Conservation (phyloP, 2,888 invertebrate species). For the Melinopterus prodromus region DNA sequence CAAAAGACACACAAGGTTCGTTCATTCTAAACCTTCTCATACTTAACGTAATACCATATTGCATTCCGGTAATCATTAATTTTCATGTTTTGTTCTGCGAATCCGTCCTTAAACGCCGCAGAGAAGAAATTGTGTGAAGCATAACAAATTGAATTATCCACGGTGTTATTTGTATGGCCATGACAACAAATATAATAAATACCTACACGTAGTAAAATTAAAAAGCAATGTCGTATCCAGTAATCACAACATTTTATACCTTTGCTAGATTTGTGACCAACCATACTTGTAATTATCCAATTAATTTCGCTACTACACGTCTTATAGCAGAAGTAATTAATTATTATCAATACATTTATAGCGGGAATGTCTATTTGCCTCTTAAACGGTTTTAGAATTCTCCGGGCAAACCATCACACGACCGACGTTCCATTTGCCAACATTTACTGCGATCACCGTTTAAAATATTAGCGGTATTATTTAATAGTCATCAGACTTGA, state of each 20-base stretch:
- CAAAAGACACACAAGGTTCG: too few relatives aligned
- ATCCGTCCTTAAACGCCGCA: background rate
- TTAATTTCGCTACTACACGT: background rate
- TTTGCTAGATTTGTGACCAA: background rate
- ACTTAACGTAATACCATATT: too few relatives aligned
- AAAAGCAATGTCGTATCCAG: background rate
- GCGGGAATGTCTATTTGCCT: background rate
- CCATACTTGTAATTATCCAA: background rate
- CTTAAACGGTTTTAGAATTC: background rate
- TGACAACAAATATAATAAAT: background rate
- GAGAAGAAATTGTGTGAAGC: background rate
- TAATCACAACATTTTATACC: background rate
- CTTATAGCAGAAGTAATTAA: background rate
- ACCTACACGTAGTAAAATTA: background rate
- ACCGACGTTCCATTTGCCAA: background rate
- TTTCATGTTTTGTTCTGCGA: background rate
- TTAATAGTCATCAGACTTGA: background rate
- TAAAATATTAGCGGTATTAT: background rate
- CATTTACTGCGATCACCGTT: background rate
- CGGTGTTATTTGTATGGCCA: background rate
- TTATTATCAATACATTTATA: background rate
- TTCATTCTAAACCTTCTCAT: too few relatives aligned
- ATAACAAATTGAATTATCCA: background rate
- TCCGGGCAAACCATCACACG: background rate
- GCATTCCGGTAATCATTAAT: too few relatives aligned